These are phyloP conservation scores for Pammene fasciana DNA, from an alignment of 2,888 invertebrate genomes.

Conservation along the genomic window DNA sequence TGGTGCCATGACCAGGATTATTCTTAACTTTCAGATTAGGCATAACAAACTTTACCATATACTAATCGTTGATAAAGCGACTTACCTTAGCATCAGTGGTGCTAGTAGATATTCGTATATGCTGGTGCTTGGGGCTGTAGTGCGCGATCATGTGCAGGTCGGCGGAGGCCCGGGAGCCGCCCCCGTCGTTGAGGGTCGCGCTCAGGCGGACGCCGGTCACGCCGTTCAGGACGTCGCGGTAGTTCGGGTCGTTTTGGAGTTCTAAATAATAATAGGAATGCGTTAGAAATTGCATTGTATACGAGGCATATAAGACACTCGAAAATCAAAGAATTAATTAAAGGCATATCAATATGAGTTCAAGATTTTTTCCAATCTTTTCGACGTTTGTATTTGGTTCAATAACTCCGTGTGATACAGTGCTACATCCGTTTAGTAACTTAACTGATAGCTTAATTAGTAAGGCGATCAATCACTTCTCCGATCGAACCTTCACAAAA, in stretches of 20 bases:
- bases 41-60: no score
- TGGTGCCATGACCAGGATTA: neutral
- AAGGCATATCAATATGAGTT: no score
- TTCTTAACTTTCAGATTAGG: neutral
- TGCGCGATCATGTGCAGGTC: slow-evolving; percentile 90
- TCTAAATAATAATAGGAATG: slow-evolving; percentile 51
- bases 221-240: slow-evolving; percentile 85
- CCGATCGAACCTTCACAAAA: no score
- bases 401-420: no score
- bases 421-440: no score
- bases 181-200: slow-evolving; percentile 87
- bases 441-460: no score
- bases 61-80: no score
- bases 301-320: neutral
- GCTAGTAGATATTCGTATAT: slow-evolving; percentile 93
- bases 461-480: no score
- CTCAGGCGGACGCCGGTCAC: slow-evolving; percentile 86
- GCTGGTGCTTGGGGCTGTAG: slow-evolving; percentile 91
- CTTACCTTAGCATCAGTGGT: slow-evolving; percentile 89
- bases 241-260: slow-evolving; percentile 82
- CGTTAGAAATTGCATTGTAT: neutral
- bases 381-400: no score
- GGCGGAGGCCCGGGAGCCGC: slow-evolving; percentile 86
- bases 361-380: no score
- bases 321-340: no score